phyloP scores from a whole-genome alignment of 2,888 invertebrate species.

The Hyppa rectilinea region DNA sequence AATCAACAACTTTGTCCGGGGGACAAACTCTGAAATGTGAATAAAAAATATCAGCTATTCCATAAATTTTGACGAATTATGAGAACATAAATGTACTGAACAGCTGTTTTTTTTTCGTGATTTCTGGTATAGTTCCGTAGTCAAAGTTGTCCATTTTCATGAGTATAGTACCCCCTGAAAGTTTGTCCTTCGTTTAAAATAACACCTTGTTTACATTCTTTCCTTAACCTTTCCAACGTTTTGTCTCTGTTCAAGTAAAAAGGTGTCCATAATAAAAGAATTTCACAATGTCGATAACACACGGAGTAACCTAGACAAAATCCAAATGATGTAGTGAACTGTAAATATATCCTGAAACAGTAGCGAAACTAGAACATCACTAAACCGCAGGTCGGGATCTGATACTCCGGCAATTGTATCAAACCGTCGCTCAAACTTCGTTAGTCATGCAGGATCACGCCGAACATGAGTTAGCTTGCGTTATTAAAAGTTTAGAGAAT shows the following conservation, averaged over 20 bases:
- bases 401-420: slow-evolving; percentile 46
- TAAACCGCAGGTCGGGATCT: slow-evolving; percentile 44
- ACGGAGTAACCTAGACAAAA: neutral
- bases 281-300: neutral
- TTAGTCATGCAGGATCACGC: slow-evolving; percentile 42
- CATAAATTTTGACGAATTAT: too few species aligned
- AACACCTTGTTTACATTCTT: too few species aligned
- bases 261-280: neutral
- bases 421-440: slow-evolving; percentile 39
- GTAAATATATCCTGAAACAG: slow-evolving; percentile 13
- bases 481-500: slow-evolving; percentile 29
- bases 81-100: too few species aligned
- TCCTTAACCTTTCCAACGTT: too few species aligned
- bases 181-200: too few species aligned
- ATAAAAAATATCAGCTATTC: too few species aligned
- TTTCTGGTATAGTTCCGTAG: too few species aligned
- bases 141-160: too few species aligned
- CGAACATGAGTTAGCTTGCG: slow-evolving; percentile 4
- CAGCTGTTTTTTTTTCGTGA: too few species aligned
- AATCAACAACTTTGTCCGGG: too few species aligned
- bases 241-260: neutral
- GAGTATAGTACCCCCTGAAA: too few species aligned
- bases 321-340: slow-evolving; percentile 3
- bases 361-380: slow-evolving; percentile 39
- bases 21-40: too few species aligned